These are phyloP conservation scores for Tetragnatha versicolor DNA, from an alignment of 1,140 invertebrate species.

Conservation along the genomic window DNA sequence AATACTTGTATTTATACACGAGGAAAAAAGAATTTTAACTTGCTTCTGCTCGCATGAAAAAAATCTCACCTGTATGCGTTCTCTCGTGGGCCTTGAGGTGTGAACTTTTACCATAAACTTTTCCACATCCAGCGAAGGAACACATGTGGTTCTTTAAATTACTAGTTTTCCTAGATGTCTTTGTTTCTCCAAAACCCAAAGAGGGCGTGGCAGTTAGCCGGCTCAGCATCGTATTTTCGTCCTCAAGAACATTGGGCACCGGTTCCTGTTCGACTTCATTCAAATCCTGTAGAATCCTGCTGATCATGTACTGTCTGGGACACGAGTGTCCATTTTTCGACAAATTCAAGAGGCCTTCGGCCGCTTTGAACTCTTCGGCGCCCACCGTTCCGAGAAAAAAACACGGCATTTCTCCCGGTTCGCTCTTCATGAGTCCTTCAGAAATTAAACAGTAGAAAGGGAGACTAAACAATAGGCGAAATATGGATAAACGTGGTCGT, in stretches of 20 bases:
- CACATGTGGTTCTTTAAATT: conserved; percentile 63
- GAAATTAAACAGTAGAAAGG: too few relatives aligned
- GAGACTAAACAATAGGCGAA: too few relatives aligned
- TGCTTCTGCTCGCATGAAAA: neutral
- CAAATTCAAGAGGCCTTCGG: conserved; percentile 6
- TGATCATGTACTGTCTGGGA: conserved; percentile 66
- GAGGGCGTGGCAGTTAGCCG: conserved; percentile 4
- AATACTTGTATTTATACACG: too few relatives aligned
- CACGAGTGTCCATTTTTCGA: neutral
- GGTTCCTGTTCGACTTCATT: conserved; percentile 69
- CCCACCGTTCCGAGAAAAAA: neutral
- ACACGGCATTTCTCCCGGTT: neutral
- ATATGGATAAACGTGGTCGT: too few relatives aligned
- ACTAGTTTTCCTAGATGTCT: conserved; percentile 17
- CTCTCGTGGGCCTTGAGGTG: conserved; percentile 79
- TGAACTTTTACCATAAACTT: conserved; percentile 81
- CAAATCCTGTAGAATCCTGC: conserved; percentile 71
- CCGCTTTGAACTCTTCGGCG: conserved; percentile 1
- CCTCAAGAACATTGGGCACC: conserved; percentile 61
- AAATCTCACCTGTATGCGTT: conserved; percentile 69
- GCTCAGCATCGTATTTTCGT: neutral
- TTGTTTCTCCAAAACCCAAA: neutral
- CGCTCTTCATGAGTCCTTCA: neutral
- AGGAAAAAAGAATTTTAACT: too few relatives aligned
- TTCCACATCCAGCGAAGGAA: conserved; percentile 75